phyloP scores from a whole-genome alignment of 2,113 vertebrate species.

The Tamias sibiricus region DNA sequence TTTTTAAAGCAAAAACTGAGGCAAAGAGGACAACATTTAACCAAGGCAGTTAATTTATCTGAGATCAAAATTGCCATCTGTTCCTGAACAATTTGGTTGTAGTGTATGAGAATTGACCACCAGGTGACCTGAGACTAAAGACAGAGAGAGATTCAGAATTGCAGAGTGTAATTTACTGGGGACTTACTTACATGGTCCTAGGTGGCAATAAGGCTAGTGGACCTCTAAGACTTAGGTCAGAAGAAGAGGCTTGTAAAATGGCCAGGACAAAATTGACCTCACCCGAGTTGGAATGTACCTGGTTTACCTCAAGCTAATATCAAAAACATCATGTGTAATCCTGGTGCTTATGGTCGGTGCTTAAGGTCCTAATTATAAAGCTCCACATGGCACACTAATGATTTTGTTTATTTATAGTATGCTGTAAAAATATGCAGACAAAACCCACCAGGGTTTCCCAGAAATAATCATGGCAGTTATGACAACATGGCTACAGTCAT shows the following conservation, averaged over 20 bases:
- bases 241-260: neutral
- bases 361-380: neutral
- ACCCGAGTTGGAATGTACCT: neutral
- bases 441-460: neutral
- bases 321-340: neutral
- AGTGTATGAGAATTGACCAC: neutral
- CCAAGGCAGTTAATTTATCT: neutral
- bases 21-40: neutral
- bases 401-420: neutral
- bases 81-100: neutral
- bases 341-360: neutral
- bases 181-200: too few species aligned
- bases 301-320: neutral
- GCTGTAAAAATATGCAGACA: neutral
- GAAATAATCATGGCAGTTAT: neutral
- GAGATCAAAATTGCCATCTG: neutral
- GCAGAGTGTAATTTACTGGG: neutral
- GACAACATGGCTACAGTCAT: neutral
- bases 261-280: neutral
- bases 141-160: fast-evolving
- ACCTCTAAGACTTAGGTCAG: neutral
- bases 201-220: neutral
- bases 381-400: neutral
- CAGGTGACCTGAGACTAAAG: neutral
- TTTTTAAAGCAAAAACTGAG: neutral